Base-by-base conservation (phyloP, 2,888 invertebrate genomes). In the Buathra laborator region DNA sequence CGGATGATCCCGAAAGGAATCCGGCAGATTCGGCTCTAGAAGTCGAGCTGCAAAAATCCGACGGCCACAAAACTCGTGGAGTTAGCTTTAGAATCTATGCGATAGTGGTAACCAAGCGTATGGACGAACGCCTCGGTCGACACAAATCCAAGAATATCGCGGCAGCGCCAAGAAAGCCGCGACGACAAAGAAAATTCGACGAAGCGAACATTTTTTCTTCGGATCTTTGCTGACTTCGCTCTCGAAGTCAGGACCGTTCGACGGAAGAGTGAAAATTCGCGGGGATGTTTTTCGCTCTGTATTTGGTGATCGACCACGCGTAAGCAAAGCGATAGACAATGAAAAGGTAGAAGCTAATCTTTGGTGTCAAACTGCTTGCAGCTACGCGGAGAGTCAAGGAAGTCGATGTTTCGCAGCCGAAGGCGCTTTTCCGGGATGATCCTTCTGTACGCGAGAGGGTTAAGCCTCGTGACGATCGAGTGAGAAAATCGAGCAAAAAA, bases 361-460 rank as follows among this genome's bases (percentile, higher is more conserved):
- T 62, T 78, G n/a, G 85, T 88, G 87, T 88, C 59, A 16, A 59
- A 19, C 59, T 74, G 70, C 12, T 71, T 64, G 9, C 59, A 62
- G 53, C 32, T 12, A 43, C 62, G n/a, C 44, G 68, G 29, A n/a
- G 68, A 79, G 19, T 62, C 62, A 16, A 1, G 19, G 70, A 44
- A n/a, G 44, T 44, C 10, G 68, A 81, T 24, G 48, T 72, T 68
- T 64, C 71, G 71, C 46, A 29, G 53, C 32, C 10, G 29, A 68
- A 24, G 56, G 48, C 80, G 48, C 80, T 62, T 80, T 84, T 77
- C 81, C 72, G 66, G 83, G 86, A 88, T 89, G 84, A 88, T 87
- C 84, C 87, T 66, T 46, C 32, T 32, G 46, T 64, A 66, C 62
- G 81, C 79, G 85, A 86, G 75, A 86, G 87, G 87, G 86, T 89